Conservation (phyloP, 1,140 invertebrate genomes). For the Anadara kagoshimensis region DNA sequence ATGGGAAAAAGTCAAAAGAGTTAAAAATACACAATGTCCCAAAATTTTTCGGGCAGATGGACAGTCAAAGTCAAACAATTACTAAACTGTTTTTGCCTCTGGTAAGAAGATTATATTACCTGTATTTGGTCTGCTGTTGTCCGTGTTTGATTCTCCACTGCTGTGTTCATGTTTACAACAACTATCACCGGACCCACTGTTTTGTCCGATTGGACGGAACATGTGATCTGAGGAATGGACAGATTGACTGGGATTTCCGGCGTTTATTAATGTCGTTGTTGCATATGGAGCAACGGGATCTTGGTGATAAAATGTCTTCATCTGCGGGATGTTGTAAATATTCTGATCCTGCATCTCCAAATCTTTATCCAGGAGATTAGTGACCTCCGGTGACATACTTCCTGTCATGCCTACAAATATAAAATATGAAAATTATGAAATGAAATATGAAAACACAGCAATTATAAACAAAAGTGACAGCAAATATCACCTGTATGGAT, state of each 20-base stretch:
- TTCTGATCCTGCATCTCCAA: slow-evolving; percentile 48
- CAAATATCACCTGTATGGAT: too few species aligned
- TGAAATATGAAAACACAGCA: too few species aligned
- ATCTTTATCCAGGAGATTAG: slow-evolving; percentile 60
- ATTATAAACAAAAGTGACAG: too few species aligned
- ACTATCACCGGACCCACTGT: slow-evolving; percentile 71
- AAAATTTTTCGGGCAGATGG: too few species aligned
- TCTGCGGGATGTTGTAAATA: slow-evolving; percentile 65
- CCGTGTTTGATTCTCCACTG: slow-evolving; percentile 69
- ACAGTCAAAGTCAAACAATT: too few species aligned
- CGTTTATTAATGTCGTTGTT: slow-evolving; percentile 83
- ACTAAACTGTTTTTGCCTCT: background rate
- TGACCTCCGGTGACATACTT: slow-evolving; percentile 54
- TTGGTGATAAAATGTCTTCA: slow-evolving; percentile 87
- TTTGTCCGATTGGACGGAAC: slow-evolving; percentile 68
- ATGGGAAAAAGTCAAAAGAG: too few species aligned
- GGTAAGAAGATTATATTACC: slow-evolving; percentile 38
- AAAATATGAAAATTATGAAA: background rate
- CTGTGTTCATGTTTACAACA: slow-evolving; percentile 68
- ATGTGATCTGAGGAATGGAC: slow-evolving; percentile 45
- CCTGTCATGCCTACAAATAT: slow-evolving; percentile 40
- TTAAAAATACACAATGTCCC: too few species aligned
- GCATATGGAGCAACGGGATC: slow-evolving; percentile 85
- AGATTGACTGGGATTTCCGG: slow-evolving; percentile 17
- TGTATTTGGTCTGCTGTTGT: slow-evolving; percentile 68